A percentile compares a stretch with the other conserved stretches of the same genome.
These are phyloP conservation scores for Brachionus manjavacas DNA, from an alignment of 1,140 invertebrate species.

Conservation along the genomic window DNA sequence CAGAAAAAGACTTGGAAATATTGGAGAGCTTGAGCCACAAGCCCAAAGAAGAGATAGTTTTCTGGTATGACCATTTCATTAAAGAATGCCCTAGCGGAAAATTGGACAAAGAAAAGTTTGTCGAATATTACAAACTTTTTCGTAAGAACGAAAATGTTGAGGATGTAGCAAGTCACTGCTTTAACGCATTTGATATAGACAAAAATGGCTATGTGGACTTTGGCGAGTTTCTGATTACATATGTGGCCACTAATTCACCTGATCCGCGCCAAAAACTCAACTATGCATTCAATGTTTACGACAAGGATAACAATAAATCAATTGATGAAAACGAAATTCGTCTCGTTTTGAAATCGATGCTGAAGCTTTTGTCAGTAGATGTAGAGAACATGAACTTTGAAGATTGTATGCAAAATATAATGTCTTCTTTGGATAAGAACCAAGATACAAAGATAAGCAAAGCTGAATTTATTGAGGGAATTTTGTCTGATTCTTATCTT, in stretches of 20 bases:
- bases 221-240: conserved; percentile 40
- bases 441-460: conserved; percentile 36
- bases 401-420: conserved; percentile 21
- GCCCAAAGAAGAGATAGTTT: conserved; percentile 32
- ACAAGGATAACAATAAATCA: conserved; percentile 36
- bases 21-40: conserved; percentile 9
- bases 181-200: conserved; percentile 35
- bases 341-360: conserved; percentile 30
- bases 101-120: conserved; percentile 32
- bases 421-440: conserved; percentile 20
- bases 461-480: conserved; percentile 36
- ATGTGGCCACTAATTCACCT: neutral
- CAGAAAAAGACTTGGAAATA: conserved; percentile 38
- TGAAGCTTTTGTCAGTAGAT: conserved; percentile 21
- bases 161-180: conserved; percentile 6
- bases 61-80: conserved; percentile 35
- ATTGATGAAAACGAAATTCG: conserved; percentile 33
- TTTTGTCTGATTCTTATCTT: conserved; percentile 37
- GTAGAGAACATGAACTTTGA: conserved; percentile 19
- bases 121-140: conserved; percentile 15
- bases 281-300: conserved; percentile 41
- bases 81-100: conserved; percentile 29
- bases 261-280: conserved; percentile 21
- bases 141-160: conserved; percentile 34
- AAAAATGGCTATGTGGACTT: conserved; percentile 41